phyloP scores from a whole-genome alignment of 2,113 vertebrate genomes.

The Cygnus buccinator region DNA sequence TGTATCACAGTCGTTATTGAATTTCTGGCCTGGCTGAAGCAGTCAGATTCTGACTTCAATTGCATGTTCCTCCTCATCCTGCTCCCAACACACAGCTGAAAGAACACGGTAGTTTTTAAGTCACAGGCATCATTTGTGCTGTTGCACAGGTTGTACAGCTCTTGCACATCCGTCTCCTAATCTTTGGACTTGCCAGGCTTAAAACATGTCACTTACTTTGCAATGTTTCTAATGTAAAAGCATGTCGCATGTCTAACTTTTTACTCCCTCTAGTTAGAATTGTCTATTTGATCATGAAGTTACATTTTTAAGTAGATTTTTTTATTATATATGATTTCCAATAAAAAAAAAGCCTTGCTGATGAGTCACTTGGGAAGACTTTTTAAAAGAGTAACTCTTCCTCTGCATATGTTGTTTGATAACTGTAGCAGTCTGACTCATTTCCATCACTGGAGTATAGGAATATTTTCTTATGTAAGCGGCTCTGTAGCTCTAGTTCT shows the following conservation, averaged over 20 bases:
- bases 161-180: background rate
- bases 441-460: conserved; percentile 15
- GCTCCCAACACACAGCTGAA: background rate
- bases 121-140: background rate
- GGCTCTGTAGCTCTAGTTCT: background rate
- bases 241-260: background rate
- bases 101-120: background rate
- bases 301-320: background rate
- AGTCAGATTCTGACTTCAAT: background rate
- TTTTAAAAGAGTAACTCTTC: conserved; percentile 37
- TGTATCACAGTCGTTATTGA: background rate
- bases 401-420: conserved; percentile 46
- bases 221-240: background rate
- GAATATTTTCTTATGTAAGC: conserved; percentile 50
- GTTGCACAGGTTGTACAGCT: background rate
- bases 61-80: background rate
- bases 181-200: background rate
- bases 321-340: background rate
- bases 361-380: conserved; percentile 43
- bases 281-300: background rate
- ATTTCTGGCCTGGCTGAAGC: background rate
- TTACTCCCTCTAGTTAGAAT: background rate
- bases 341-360: background rate
- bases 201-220: background rate
- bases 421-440: conserved; percentile 35